Evolutionary conservation across 2,888 invertebrate species (phyloP).

Genomic region (Tenthredo amoena): DNA sequence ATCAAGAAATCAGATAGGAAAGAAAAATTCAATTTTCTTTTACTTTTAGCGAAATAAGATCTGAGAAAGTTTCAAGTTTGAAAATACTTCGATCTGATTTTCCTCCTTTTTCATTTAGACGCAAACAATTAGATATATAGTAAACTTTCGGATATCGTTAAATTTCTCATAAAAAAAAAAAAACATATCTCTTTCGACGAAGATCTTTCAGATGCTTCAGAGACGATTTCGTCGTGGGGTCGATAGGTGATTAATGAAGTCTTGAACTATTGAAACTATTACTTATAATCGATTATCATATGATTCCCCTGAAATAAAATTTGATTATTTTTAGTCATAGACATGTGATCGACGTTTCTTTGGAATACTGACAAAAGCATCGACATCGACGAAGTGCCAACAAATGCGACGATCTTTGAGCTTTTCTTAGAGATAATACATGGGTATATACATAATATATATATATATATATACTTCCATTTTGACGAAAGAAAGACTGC

Average conservation of each 20-base stretch:
- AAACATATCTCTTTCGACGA: slow-evolving; percentile 13
- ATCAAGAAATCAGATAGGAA: not conserved
- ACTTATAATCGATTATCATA: not conserved
- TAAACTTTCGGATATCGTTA: not conserved
- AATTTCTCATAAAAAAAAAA: not conserved
- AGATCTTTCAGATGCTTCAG: not conserved
- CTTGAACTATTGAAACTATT: not conserved
- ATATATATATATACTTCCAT: not conserved
- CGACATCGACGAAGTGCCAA: not conserved
- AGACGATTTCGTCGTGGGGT: not conserved
- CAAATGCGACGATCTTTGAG: not conserved
- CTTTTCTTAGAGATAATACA: slow-evolving; percentile 1
- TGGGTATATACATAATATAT: not conserved
- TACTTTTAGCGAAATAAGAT: not conserved
- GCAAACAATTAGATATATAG: not conserved
- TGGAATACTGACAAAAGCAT: slow-evolving; percentile 15
- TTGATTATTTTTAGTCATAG: not conserved
- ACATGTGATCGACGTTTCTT: slow-evolving; percentile 18
- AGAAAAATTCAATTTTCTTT: not conserved
- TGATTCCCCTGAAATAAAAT: not conserved
- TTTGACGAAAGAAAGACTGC: not conserved
- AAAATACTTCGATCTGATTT: not conserved
- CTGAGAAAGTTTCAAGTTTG: not conserved
- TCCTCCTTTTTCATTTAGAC: not conserved
- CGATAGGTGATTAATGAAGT: not conserved